A percentile compares a stretch with the other conserved stretches of the same genome.
phyloP scores from a whole-genome alignment of 2,113 vertebrate genomes.

The Speoplatyrhinus poulsoni region DNA sequence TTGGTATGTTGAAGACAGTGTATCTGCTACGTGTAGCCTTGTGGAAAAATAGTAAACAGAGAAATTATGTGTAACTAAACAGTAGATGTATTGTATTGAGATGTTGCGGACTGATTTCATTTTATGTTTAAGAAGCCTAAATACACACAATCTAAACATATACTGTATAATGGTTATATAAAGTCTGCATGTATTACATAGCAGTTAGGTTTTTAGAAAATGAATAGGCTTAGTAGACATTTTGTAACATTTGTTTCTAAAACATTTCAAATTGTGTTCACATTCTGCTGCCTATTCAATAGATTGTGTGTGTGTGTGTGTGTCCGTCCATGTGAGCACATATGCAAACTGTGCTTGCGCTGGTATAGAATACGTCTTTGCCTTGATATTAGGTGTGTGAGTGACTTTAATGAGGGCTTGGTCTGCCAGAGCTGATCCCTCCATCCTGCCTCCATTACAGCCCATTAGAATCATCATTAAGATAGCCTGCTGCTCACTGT shows the following conservation, averaged over 20 bases:
- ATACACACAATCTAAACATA: neutral
- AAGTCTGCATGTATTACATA: neutral
- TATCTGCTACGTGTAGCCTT: slow-evolving; percentile 27
- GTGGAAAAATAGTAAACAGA: slow-evolving; percentile 12
- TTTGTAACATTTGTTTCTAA: no score
- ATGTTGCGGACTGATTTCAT: neutral
- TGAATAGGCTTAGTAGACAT: no score
- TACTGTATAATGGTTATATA: neutral
- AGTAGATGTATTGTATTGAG: neutral
- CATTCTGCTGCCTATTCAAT: no score
- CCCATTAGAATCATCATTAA: slow-evolving; percentile 83
- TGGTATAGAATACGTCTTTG: slow-evolving; percentile 9
- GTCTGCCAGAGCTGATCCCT: slow-evolving; percentile 52
- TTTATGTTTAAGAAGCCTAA: no score
- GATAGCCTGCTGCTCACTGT: slow-evolving; percentile 58
- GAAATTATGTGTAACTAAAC: neutral
- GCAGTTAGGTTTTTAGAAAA: neutral
- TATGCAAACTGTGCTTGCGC: neutral
- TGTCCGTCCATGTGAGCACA: neutral
- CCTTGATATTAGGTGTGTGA: slow-evolving; percentile 8
- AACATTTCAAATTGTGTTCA: no score
- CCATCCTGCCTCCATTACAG: slow-evolving; percentile 68
- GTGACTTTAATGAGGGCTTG: slow-evolving; percentile 72
- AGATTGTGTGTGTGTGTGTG: slow-evolving; percentile 13
- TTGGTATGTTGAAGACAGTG: slow-evolving; percentile 3